Evolutionary conservation across 2,888 invertebrate genomes (phyloP).

Genomic region (Nomada lathburiana): DNA sequence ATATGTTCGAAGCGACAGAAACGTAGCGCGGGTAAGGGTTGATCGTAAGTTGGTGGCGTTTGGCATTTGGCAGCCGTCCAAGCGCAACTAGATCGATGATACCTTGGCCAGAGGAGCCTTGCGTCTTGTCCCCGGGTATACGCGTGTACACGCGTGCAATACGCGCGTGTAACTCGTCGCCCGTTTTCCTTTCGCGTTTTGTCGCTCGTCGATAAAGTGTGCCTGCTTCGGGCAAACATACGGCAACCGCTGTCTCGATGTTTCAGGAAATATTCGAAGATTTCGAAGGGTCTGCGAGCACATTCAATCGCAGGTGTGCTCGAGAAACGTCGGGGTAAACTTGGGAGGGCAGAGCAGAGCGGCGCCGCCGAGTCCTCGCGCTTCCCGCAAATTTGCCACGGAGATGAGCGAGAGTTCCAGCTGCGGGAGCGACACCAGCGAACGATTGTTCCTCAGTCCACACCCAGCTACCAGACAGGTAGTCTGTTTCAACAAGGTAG

Average conservation of each 20-base stretch:
- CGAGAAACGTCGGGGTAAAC: conserved; percentile 81
- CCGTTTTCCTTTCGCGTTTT: conserved; percentile 17
- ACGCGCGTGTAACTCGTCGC: neutral
- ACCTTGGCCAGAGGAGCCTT: conserved; percentile 74
- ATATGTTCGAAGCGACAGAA: neutral
- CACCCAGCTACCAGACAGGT: conserved; percentile 86
- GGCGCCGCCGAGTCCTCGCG: conserved; percentile 88
- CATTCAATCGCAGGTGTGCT: conserved; percentile 93
- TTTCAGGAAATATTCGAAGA: conserved; percentile 94
- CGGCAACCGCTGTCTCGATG: neutral
- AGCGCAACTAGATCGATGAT: conserved; percentile 80
- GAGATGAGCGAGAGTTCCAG: conserved; percentile 90
- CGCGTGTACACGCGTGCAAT: conserved; percentile 30
- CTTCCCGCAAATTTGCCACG: conserved; percentile 88
- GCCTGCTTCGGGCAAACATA: too few relatives aligned
- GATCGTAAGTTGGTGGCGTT: conserved; percentile 62
- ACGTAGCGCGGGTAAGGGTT: conserved; percentile 13
- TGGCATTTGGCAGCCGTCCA: conserved; percentile 77
- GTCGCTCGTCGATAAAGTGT: too few relatives aligned
- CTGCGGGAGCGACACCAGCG: conserved; percentile 89
- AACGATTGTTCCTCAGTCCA: conserved; percentile 85
- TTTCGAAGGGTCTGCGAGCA: conserved; percentile 98
- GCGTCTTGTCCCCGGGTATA: conserved; percentile 55
- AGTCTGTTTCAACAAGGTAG: conserved; percentile 84
- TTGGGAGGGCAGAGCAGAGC: conserved; percentile 81